Percentiles rank a stretch among this genome's conserved stretches.
phyloP scores from a whole-genome alignment of 2,888 invertebrate genomes.

The Hemicrepidius hirtus region DNA sequence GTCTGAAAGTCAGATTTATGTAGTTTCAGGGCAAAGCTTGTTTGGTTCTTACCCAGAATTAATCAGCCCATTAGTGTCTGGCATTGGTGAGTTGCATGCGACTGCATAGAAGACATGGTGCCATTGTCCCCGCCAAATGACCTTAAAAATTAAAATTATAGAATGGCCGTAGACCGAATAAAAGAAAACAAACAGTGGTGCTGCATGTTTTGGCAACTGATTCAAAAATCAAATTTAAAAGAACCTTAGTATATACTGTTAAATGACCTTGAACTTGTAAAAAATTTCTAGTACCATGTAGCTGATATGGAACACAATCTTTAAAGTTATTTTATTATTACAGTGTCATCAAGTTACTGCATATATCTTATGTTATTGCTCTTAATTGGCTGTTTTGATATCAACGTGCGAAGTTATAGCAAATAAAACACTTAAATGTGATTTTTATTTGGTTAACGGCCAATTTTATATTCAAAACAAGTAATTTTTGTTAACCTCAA shows the following conservation, averaged over 20 bases:
- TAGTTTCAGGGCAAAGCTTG: conserved; percentile 56
- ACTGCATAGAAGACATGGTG: conserved; percentile 40
- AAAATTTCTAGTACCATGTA: conserved; percentile 37
- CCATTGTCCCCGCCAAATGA: conserved; percentile 45
- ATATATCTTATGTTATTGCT: conserved; percentile 63
- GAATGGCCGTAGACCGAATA: conserved; percentile 33
- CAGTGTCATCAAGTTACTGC: conserved; percentile 63
- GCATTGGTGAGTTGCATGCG: conserved; percentile 39
- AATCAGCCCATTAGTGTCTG: conserved; percentile 54
- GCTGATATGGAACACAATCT: conserved; percentile 49
- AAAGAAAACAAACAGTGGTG: conserved; percentile 21
- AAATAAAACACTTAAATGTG: conserved; percentile 64
- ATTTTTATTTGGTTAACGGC: conserved; percentile 66
- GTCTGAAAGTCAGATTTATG: conserved; percentile 60
- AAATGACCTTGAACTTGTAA: conserved; percentile 54
- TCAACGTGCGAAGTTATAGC: conserved; percentile 62
- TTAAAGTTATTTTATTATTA: conserved; percentile 61
- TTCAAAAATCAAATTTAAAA: conserved; percentile 34
- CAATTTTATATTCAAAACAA: conserved; percentile 64
- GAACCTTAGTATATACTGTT: conserved; percentile 23
- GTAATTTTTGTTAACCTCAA: conserved; percentile 57
- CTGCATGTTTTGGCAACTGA: conserved; percentile 20
- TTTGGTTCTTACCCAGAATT: conserved; percentile 57
- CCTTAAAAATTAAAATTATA: conserved; percentile 47
- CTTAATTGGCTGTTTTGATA: conserved; percentile 65